These are phyloP conservation scores for Sapajus apella DNA, from an alignment of 2,113 vertebrate genomes.

Conservation along the genomic window DNA sequence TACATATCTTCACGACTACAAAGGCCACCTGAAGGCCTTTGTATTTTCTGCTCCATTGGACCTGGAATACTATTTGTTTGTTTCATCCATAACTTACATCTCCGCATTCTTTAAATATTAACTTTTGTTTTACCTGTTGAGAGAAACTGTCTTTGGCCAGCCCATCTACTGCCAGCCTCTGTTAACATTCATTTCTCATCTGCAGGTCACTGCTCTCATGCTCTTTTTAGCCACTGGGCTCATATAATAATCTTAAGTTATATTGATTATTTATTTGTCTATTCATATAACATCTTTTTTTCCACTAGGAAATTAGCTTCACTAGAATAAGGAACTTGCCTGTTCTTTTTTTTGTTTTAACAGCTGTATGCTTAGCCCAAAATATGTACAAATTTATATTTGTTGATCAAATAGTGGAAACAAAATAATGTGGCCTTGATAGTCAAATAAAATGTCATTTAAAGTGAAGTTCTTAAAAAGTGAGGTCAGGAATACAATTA, in stretches of 20 bases:
- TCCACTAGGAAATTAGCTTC: not conserved
- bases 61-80: not conserved
- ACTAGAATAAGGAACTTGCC: not conserved
- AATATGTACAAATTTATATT: not conserved
- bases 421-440: not conserved
- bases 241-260: not conserved
- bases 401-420: not conserved
- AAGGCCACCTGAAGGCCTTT: not conserved
- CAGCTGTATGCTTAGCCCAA: not conserved
- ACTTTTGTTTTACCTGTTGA: not conserved
- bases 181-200: not conserved
- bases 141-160: not conserved
- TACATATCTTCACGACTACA: not conserved
- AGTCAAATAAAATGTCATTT: not conserved
- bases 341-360: not conserved
- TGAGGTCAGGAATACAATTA: not conserved
- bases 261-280: not conserved
- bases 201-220: not conserved
- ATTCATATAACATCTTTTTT: not conserved
- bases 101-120: not conserved
- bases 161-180: not conserved
- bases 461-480: not conserved
- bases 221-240: not conserved
- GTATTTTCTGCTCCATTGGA: not conserved
- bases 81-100: not conserved